Base-by-base conservation (phyloP, 1,140 invertebrate genomes). In the Idris sp. region DNA sequence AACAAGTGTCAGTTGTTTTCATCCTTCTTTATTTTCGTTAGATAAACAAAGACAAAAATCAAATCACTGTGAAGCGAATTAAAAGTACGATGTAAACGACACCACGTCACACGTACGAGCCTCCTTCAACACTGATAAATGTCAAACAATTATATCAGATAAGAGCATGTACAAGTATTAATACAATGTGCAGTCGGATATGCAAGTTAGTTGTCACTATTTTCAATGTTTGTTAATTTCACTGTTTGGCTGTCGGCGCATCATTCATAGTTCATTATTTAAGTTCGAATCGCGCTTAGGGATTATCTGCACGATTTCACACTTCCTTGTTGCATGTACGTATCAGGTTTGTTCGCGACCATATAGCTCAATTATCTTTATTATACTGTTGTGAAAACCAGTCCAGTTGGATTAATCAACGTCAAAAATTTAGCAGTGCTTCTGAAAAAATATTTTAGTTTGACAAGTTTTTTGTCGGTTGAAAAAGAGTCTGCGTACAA, bases 111-210 rank as follows among this genome's bases (percentile, higher is more conserved):
- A 38, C 16, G 36, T 4, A 25, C 8, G 33, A 15, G 13, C 33
- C 2, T 2, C 8, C n/a, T 22, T 19, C 36, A 19, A 19, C 8
- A 7, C 19, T 3, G 25, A 11, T 11, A 25, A 41, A 16, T 13
- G 10, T 19, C 14, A 41, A 0, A 30, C 15, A 46, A 46, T 13
- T 28, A n/a, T n/a, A 30, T 16, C 43, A 28, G 43, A 46, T 46
- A 46, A 46, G 11, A 46, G 43, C 43, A 46, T 46, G 43, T 46
- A 46, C 11, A 30, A 46, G 43, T 28, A 46, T 7, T 28, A 46
- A 46, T 46, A 46, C 43, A 46, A 46, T 46, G 43, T 46, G 43
- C 43, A 16, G 30, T 46, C 43, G 9, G 14, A 30, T 15, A 16
- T 8, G 1, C 43, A 30, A 46, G 43, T 46, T 46, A 46, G 43